A percentile compares a stretch with the other conserved stretches of the same genome.
Conservation (phyloP, 2,888 invertebrate genomes). For the Tipula lateralis region DNA sequence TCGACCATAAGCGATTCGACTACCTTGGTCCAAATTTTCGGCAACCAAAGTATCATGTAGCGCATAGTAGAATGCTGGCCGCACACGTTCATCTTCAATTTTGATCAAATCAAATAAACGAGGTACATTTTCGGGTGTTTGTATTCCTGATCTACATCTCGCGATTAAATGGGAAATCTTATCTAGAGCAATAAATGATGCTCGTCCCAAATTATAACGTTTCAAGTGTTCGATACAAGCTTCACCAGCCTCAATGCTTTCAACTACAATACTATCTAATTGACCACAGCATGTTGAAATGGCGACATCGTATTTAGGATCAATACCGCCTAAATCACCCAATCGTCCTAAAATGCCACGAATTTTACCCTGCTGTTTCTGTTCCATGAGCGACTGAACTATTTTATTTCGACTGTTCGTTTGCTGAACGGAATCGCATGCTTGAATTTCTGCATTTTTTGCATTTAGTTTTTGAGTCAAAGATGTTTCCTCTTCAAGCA, state of each 20-base stretch:
- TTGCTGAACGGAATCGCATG: conserved; percentile 66
- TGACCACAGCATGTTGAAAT: conserved; percentile 90
- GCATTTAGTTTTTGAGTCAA: conserved; percentile 44
- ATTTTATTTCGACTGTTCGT: conserved; percentile 61
- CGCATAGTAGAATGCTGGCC: conserved; percentile 87
- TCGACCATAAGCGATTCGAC: conserved; percentile 76
- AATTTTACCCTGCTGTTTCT: conserved; percentile 71
- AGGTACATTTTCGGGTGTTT: conserved; percentile 76
- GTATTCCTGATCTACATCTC: conserved; percentile 49
- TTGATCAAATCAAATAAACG: conserved; percentile 86
- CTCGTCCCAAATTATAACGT: conserved; percentile 69
- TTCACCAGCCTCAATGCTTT: conserved; percentile 79
- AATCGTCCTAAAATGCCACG: conserved; percentile 84
- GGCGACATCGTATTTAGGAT: conserved; percentile 88
- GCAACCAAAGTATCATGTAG: conserved; percentile 85
- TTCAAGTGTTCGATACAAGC: conserved; percentile 78
- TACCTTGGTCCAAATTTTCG: conserved; percentile 79
- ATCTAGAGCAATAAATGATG: conserved; percentile 85
- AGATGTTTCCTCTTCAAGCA: conserved; percentile 47
- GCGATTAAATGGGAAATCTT: conserved; percentile 63
- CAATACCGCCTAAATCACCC: conserved; percentile 95
- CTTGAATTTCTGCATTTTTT: conserved; percentile 49
- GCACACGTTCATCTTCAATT: conserved; percentile 69
- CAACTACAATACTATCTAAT: conserved; percentile 88
- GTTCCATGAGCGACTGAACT: conserved; percentile 71